Percentiles rank a stretch among this genome's conserved stretches.
These are phyloP conservation scores for Podiceps cristatus DNA, from an alignment of 2,113 vertebrate species.

Conservation along the genomic window DNA sequence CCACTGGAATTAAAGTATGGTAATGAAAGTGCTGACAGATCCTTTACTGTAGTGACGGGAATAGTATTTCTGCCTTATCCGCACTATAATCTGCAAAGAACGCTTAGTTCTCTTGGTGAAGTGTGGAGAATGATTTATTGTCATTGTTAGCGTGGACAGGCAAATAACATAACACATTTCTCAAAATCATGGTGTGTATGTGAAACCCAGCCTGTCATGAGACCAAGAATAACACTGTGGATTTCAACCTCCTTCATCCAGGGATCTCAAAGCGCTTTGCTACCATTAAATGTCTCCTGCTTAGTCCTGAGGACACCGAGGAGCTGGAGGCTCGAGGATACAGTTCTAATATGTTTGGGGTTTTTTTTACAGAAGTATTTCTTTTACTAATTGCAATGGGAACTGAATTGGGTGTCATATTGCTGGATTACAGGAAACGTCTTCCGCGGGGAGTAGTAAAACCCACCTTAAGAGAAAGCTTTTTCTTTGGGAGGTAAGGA, in stretches of 20 bases:
- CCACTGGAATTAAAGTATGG: constrained; percentile 17
- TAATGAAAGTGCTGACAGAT: constrained; percentile 41
- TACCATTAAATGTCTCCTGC: not conserved
- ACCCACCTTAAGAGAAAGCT: not conserved
- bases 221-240: not conserved
- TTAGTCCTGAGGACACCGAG: not conserved
- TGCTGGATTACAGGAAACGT: not conserved
- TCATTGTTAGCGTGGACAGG: not conserved
- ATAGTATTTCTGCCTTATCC: constrained; percentile 14
- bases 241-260: not conserved
- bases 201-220: not conserved
- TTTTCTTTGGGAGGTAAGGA: not conserved
- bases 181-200: not conserved
- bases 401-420: not conserved
- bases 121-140: not conserved
- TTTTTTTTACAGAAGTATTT: not conserved
- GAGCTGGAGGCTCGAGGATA: not conserved
- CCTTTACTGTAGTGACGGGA: constrained; percentile 10
- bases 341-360: not conserved
- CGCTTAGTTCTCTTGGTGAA: not conserved
- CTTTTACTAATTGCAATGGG: not conserved
- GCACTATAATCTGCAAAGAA: constrained; percentile 10
- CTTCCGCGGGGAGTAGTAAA: not conserved
- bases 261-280: not conserved
- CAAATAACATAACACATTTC: not conserved